Conservation (phyloP, 2,888 invertebrate genomes). For the Rugalucina vietnamica region DNA sequence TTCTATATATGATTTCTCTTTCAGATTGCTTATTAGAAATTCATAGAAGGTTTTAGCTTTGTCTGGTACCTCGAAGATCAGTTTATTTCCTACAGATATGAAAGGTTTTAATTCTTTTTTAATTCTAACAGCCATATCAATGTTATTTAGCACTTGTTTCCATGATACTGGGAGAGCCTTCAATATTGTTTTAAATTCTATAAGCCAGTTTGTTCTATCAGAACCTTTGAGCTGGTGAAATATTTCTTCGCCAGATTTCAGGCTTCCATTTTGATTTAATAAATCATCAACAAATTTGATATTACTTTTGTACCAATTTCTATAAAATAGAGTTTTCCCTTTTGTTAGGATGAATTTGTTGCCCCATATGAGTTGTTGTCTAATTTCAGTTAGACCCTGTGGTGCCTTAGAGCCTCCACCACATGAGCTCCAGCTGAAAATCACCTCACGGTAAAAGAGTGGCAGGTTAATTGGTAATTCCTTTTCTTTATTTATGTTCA, state of each 20-base stretch:
- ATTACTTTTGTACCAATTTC: not conserved
- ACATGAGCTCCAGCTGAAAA: too few relatives aligned
- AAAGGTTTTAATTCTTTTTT: not conserved
- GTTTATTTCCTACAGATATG: not conserved
- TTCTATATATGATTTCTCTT: not conserved
- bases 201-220: not conserved
- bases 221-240: not conserved
- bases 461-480: too few relatives aligned
- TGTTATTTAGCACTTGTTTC: not conserved
- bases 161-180: not conserved
- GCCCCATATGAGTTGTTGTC: too few relatives aligned
- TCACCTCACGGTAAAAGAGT: too few relatives aligned
- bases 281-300: not conserved
- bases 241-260: not conserved
- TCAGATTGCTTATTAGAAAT: not conserved
- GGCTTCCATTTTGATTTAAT: not conserved
- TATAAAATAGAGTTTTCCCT: not conserved
- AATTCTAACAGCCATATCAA: not conserved
- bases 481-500: too few relatives aligned
- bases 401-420: too few relatives aligned
- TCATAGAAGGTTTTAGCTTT: not conserved
- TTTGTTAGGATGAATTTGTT: not conserved
- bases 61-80: not conserved
- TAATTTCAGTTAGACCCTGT: too few relatives aligned
- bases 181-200: not conserved